These are phyloP conservation scores for Marmota flaviventris DNA, from an alignment of 2,113 vertebrate species.

Conservation along the genomic window DNA sequence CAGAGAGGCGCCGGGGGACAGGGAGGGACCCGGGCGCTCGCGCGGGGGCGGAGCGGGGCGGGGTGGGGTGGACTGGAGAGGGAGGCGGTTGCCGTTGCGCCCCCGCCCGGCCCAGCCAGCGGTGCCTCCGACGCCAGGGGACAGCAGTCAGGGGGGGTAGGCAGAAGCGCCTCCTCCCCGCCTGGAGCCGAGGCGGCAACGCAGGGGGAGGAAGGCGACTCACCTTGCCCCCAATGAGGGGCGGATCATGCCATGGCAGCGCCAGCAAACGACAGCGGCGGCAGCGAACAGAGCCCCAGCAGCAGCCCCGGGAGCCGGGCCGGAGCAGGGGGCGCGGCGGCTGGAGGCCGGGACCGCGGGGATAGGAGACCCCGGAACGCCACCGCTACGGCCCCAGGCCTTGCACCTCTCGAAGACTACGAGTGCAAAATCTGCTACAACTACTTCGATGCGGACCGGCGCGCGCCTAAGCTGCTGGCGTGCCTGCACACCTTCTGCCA, in stretches of 20 bases:
- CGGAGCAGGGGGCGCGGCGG: neutral
- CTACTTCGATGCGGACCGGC: slow-evolving; percentile 95
- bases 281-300: slow-evolving; percentile 57
- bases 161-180: slow-evolving; percentile 73
- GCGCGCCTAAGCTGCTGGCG: slow-evolving; percentile 95
- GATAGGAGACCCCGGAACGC: slow-evolving; percentile 3
- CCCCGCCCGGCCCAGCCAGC: slow-evolving; percentile 52
- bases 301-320: slow-evolving; percentile 40
- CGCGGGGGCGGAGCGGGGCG: neutral
- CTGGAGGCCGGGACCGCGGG: neutral
- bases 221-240: slow-evolving; percentile 83
- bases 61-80: slow-evolving; percentile 1
- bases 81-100: neutral
- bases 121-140: slow-evolving; percentile 50
- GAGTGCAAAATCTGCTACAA: slow-evolving; percentile 98
- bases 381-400: slow-evolving; percentile 75
- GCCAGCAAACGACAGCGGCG: slow-evolving; percentile 61
- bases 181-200: slow-evolving; percentile 24
- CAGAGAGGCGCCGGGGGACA: neutral
- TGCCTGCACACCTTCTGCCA: slow-evolving; percentile 98
- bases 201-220: slow-evolving; percentile 67
- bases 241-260: slow-evolving; percentile 93
- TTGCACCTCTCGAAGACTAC: slow-evolving; percentile 92
- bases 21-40: neutral
- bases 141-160: slow-evolving; percentile 57